Evolutionary conservation across 1,140 invertebrate genomes (phyloP), one percentile per base, ranked within the genome.

Genomic region (Hestina assimilis): DNA sequence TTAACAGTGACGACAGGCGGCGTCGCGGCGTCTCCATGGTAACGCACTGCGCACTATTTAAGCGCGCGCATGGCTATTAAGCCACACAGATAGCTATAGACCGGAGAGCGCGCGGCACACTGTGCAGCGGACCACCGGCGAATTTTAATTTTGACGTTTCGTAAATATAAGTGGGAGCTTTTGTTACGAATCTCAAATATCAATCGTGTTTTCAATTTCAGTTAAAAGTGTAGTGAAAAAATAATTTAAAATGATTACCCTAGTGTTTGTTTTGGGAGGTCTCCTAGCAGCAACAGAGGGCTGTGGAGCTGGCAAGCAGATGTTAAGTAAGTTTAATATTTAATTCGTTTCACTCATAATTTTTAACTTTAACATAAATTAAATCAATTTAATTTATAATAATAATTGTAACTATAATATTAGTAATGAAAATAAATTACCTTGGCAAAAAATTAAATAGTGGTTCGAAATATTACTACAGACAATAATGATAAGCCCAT

Each of bases 101-200:
- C 78, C 75, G 83, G 73, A 60, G 82, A 87, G 81, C 75, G 84
- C 78, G 76, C 76, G 63, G 83, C 84, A 85, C 82, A 59, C 61
- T 64, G 79, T 83, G 82, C 75, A 69, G 74, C 76, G 82, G 82
- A 83, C 83, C 81, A 73, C 76, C 74, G 80, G 78, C 63, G 33
- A 73, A 71, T 58, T 65, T 55, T 24, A 73, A 76, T 67, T 79
- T 85, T 78, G 83, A 87, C 68, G 82, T 87, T 87, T 87, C 83
- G 83, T 87, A 85, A 87, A 87, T 79, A 83, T 79, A 75, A 85
- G 83, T 85, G 72, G 63, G 46, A 43, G 60, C 72, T 80, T 82
- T 87, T 83, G 82, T 87, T 85, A 78, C 83, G 83, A 87, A 82
- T 87, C 81, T 72, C 83, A 83, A 59, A 79, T 66, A 74, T 73